Percentiles rank a stretch among this genome's conserved stretches.
Evolutionary conservation across 2,888 invertebrate species (phyloP).

Genomic region (Fragum whitleyi): DNA sequence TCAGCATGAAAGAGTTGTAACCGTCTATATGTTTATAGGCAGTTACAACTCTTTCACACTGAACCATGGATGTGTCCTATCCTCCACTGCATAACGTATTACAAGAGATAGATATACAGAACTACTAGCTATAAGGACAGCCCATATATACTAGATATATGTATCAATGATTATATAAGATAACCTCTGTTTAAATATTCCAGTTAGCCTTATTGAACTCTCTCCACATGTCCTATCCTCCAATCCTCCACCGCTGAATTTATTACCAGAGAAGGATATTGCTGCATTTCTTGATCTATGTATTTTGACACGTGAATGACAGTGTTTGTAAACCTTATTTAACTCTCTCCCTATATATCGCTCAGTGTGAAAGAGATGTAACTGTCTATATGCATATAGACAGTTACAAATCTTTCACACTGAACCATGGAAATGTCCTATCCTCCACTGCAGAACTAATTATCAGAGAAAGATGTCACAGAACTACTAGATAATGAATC

Average conservation of each 20-base stretch:
- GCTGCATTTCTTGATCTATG: slow-evolving; percentile 94
- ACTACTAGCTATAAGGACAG: slow-evolving; percentile 92
- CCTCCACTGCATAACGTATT: slow-evolving; percentile 89
- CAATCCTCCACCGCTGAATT: slow-evolving; percentile 90
- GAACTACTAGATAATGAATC: slow-evolving; percentile 91
- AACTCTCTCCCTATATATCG: too few species aligned
- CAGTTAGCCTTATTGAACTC: slow-evolving; percentile 93
- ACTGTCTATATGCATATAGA: too few species aligned
- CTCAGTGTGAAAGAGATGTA: too few species aligned
- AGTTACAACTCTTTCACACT: too few species aligned
- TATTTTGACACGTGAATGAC: too few species aligned
- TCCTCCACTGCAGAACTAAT: slow-evolving; percentile 89
- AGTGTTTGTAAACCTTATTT: too few species aligned
- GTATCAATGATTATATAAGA: slow-evolving; percentile 91
- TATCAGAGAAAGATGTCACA: slow-evolving; percentile 90
- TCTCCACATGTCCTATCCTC: slow-evolving; percentile 93
- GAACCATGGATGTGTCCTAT: slow-evolving; percentile 92
- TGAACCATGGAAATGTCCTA: too few species aligned
- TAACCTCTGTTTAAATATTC: slow-evolving; percentile 32
- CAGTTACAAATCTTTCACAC: too few species aligned
- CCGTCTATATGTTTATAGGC: too few species aligned
- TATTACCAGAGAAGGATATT: slow-evolving; percentile 89
- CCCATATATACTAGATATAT: slow-evolving; percentile 88
- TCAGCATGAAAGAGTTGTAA: too few species aligned
- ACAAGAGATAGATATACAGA: slow-evolving; percentile 91